Base-by-base conservation (phyloP, 1,140 invertebrate genomes). In the Steinernema feltiae region DNA sequence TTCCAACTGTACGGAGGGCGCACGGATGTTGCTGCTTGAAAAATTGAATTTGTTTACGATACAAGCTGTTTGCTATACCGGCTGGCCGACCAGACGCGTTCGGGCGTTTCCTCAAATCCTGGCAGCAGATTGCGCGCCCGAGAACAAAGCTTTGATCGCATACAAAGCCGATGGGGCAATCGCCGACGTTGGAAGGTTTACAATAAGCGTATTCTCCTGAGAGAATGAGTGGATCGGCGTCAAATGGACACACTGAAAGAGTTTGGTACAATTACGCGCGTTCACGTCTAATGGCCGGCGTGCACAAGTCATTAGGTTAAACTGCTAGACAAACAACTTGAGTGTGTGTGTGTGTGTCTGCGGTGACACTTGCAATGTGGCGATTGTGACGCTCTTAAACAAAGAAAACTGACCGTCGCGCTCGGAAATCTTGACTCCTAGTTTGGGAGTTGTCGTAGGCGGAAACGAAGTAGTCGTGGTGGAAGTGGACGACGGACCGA, bases 61-160 rank as follows among this genome's bases (percentile, higher is more conserved):
- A 30, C 35, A 35, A 70, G 31, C 7, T 15, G 32, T 27, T n/a
- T n/a, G n/a, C n/a, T n/a, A n/a, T 48, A 27, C 24, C 2, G 35
- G 30, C 2, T 46, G 15, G n/a, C 24, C 70, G 12, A 69, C 69
- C 7, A 30, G 30, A 35, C 2, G 30, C 7, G 7, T 2, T 73
- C 2, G 32, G 32, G 7, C 27, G 69, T 27, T 71, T 72, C 3
- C 78, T 21, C 12, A 71, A 53, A 69, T 80, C 82, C 41, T 79
- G 78, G 69, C 82, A 83, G 69, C 82, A 83, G 46, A 83, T 83
- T n/a, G 82, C 80, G 17, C 82, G 30, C 18, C 82, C 82, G 17
- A 83, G 77, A 27, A 78, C 83, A 70, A 83, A 84, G 27, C 74
- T 78, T 35, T 83, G 82, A 72, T 83, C 82, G 70, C 82, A 83